phyloP scores from a whole-genome alignment of 1,140 invertebrate species.

The Drosophila chauvacae region DNA sequence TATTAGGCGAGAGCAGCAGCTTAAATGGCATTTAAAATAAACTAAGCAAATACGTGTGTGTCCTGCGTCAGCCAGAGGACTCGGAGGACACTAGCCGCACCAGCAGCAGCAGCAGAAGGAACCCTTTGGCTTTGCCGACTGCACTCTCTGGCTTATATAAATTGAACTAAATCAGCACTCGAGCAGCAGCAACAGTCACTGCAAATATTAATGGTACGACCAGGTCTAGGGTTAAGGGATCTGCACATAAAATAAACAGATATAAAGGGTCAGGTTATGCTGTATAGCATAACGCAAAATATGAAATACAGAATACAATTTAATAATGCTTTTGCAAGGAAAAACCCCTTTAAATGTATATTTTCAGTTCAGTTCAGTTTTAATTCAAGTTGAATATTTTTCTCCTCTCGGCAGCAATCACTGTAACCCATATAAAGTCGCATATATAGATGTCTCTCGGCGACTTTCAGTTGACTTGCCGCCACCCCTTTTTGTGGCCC shows the following conservation, averaged over 20 bases:
- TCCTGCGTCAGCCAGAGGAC: constrained; percentile 33
- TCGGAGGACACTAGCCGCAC: constrained; percentile 15
- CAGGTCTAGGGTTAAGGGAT: background rate
- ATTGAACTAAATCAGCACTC: constrained; percentile 77
- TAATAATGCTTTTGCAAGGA: too few species aligned
- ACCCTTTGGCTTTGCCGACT: constrained; percentile 34
- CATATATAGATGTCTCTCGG: constrained; percentile 14
- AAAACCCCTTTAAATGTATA: too few species aligned
- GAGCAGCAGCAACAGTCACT: constrained; percentile 33
- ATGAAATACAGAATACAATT: too few species aligned
- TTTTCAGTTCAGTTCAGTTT: background rate
- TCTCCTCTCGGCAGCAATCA: constrained; percentile 8
- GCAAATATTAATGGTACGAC: constrained; percentile 23
- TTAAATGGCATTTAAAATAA: constrained; percentile 78
- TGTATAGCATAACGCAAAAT: too few species aligned
- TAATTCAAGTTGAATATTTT: background rate
- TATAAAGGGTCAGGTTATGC: background rate
- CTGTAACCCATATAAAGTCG: constrained; percentile 42
- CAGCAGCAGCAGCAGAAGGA: background rate
- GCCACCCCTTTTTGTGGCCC: background rate
- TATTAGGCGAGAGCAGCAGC: constrained; percentile 63
- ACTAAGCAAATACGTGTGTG: constrained; percentile 69
- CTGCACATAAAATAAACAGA: background rate
- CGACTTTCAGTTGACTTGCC: constrained; percentile 51
- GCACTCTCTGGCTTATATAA: constrained; percentile 55